phyloP scores from a whole-genome alignment of 1,140 invertebrate genomes.

The Drosophila paulistorum region DNA sequence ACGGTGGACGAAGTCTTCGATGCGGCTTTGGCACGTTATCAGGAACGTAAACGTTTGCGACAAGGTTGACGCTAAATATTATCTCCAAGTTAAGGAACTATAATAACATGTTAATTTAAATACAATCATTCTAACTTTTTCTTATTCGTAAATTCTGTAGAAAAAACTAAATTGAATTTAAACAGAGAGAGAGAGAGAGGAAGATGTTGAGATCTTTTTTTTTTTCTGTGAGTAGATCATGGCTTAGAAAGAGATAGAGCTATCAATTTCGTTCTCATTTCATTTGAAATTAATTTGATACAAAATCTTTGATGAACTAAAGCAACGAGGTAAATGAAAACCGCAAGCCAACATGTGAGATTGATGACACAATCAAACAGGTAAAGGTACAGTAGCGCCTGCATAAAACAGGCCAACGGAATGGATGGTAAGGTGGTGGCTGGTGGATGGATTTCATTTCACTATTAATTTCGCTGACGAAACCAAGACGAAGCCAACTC shows the following conservation, averaged over 20 bases:
- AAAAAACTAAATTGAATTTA: too few species aligned
- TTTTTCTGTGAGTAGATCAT: neutral
- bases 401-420: conserved; percentile 40
- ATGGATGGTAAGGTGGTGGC: neutral
- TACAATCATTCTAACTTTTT: too few species aligned
- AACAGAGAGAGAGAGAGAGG: too few species aligned
- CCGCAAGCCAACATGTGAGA: conserved; percentile 56
- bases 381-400: conserved; percentile 32
- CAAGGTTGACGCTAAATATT: conserved; percentile 54
- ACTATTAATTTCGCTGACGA: conserved; percentile 77
- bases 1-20: conserved; percentile 92
- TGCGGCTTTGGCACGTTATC: conserved; percentile 91
- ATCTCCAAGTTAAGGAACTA: conserved; percentile 13
- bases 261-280: neutral
- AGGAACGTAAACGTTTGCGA: conserved; percentile 87
- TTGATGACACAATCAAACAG: conserved; percentile 77
- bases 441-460: conserved; percentile 74
- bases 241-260: neutral
- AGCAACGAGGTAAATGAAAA: conserved; percentile 14
- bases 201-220: too few species aligned
- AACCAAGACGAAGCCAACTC: conserved; percentile 31
- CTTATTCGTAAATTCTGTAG: too few species aligned
- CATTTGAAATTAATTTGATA: conserved; percentile 14
- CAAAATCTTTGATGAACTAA: conserved; percentile 3
- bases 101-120: conserved; percentile 2